A percentile compares a stretch with the other conserved stretches of the same genome.
Evolutionary conservation across 1,140 invertebrate genomes (phyloP).

Genomic region (Aricia agestis): DNA sequence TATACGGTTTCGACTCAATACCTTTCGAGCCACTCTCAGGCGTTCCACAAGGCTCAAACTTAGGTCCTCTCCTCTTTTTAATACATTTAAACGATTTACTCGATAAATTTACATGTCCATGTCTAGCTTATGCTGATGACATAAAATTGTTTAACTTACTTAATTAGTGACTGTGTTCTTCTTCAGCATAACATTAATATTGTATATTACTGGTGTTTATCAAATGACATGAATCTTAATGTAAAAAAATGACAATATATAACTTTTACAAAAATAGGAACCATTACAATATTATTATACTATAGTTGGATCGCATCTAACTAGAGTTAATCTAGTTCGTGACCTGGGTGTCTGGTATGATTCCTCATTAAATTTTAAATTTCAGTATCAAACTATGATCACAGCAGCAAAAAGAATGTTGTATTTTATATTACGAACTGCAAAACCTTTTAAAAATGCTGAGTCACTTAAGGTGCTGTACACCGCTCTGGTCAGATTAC

Average conservation of each 20-base stretch:
- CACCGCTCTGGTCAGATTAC: background rate
- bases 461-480: no score
- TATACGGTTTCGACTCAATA: constrained; percentile 10
- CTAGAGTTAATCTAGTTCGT: constrained; percentile 3
- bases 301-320: background rate
- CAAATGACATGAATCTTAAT: background rate
- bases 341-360: constrained; percentile 11
- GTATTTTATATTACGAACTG: no score
- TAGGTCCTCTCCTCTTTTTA: no score
- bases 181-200: no score
- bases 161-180: no score
- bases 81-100: constrained; percentile 12
- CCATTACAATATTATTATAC: background rate
- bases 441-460: no score
- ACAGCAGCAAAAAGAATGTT: no score
- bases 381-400: no score
- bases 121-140: constrained; percentile 17
- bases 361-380: background rate
- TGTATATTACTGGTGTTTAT: background rate
- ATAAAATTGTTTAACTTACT: constrained; percentile 11
- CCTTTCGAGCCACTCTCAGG: no score
- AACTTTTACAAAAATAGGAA: background rate
- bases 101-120: background rate
- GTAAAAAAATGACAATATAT: background rate
- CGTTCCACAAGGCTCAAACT: no score